These are phyloP conservation scores for Cephalopholis sonnerati DNA, from an alignment of 2,113 vertebrate genomes.

Conservation along the genomic window DNA sequence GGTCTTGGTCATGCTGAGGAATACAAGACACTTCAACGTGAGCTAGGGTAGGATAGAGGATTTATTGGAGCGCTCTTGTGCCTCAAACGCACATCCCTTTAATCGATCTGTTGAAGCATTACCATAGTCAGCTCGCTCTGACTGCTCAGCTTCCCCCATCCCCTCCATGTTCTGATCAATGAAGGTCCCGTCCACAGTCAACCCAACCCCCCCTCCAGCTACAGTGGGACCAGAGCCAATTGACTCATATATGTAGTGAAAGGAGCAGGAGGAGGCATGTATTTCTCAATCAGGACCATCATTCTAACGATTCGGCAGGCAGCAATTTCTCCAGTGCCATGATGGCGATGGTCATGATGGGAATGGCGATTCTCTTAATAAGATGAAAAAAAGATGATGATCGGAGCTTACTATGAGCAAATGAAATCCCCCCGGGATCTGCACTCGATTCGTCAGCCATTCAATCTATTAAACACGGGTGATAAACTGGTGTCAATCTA, in stretches of 20 bases:
- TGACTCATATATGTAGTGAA: slow-evolving; percentile 44
- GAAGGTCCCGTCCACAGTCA: slow-evolving; percentile 52
- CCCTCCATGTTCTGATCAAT: slow-evolving; percentile 67
- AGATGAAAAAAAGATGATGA: slow-evolving; percentile 59
- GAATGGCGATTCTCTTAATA: slow-evolving; percentile 58
- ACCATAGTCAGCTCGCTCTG: slow-evolving; percentile 69
- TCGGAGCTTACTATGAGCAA: slow-evolving; percentile 54
- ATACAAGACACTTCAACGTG: slow-evolving; percentile 42
- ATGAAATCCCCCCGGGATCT: slow-evolving; percentile 50
- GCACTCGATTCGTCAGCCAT: slow-evolving; percentile 55
- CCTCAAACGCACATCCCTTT: slow-evolving; percentile 70
- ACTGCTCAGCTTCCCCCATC: slow-evolving; percentile 21
- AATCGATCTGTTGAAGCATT: slow-evolving; percentile 77
- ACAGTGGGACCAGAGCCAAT: slow-evolving; percentile 58
- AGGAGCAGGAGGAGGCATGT: slow-evolving; percentile 11
- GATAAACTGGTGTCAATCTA: slow-evolving; percentile 65
- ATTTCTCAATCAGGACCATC: slow-evolving; percentile 48
- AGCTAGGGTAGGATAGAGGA: slow-evolving; percentile 55
- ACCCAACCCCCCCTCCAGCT: slow-evolving; percentile 17
- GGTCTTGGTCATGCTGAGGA: slow-evolving; percentile 40
- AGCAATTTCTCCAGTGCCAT: slow-evolving; percentile 17
- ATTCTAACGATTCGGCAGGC: slow-evolving; percentile 20
- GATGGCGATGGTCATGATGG: slow-evolving; percentile 43
- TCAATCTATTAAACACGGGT: slow-evolving; percentile 70
- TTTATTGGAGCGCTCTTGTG: slow-evolving; percentile 68